Evolutionary conservation across 2,113 vertebrate species (phyloP), one percentile per base, ranked within the genome.

Genomic region (Rhodinocichla rosea): DNA sequence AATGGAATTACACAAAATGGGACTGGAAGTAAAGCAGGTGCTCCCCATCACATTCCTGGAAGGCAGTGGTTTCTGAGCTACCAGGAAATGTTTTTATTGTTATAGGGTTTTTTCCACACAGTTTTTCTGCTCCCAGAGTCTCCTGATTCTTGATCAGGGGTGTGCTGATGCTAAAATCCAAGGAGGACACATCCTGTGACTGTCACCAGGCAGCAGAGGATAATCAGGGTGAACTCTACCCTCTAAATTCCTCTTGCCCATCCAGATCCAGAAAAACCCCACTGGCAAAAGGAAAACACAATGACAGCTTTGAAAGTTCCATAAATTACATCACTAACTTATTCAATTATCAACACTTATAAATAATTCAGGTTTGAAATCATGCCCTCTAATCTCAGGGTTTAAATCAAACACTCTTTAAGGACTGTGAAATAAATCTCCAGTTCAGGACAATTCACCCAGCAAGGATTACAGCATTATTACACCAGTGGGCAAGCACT

Each of bases 141-240:
- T 68, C 33, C 22, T 26, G 12, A 23, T 13, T 33, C 33, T 52
- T 8, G 22, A 8, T 30, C 92, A 98, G 11, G 97, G 20, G 35
- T 97, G 69, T 14, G 95, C 96, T 0, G 96, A 97, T 85, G 97
- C 97, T 71, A 98, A 97, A 71, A 99, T 81, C 37, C 87, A 28
- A 98, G 39, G 11, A 99, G 73, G 24, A 95, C 53, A 49, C 98
- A 44, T 49, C 98, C 96, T 57, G 97, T 59, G 23, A 93, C 74
- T 2, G 77, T 62, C 62, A 98, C 96, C 76, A 99, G 57, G 21
- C 47, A 4, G 75, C 98, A 98, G 28, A 99, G 59, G 78, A 97
- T 94, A 8, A 98, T 98, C 19, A 99, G 95, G 65, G 33, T 80
- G 80, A 98, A n/a, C 97, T 99, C 98, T 90, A 99, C 24, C 77